Evolutionary conservation across 2,113 vertebrate species (phyloP).

Genomic region (Ceyx melanurus): DNA sequence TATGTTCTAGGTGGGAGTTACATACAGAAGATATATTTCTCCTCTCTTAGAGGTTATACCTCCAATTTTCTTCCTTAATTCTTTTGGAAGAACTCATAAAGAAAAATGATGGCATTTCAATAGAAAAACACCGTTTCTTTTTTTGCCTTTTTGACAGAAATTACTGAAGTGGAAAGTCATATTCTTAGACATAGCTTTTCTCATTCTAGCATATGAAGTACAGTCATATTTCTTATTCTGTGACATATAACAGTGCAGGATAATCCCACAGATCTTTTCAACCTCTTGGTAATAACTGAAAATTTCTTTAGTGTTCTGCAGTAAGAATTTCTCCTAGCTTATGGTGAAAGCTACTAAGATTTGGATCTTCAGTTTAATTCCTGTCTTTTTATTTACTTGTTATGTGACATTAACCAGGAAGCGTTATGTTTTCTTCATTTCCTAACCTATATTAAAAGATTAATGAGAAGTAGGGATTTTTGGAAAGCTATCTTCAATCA

Average conservation of each 20-base stretch:
- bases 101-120: not conserved
- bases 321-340: not conserved
- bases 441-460: not conserved
- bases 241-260: not conserved
- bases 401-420: not conserved
- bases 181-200: not conserved
- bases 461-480: not conserved
- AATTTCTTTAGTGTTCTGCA: not conserved
- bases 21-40: not conserved
- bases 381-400: not conserved
- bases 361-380: not conserved
- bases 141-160: not conserved
- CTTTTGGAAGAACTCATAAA: slow-evolving; percentile 20
- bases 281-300: not conserved
- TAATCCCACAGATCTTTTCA: not conserved
- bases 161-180: not conserved
- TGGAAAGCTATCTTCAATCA: not conserved
- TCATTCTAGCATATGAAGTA: not conserved
- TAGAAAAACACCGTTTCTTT: not conserved
- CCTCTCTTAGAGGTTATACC: slow-evolving; percentile 2
- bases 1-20: slow-evolving; percentile 6
- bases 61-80: slow-evolving; percentile 29
- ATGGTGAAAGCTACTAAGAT: not conserved
- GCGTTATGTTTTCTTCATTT: not conserved
- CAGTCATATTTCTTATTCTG: not conserved